phyloP scores from a whole-genome alignment of 2,113 vertebrate genomes.

The Climacteris rufus region DNA sequence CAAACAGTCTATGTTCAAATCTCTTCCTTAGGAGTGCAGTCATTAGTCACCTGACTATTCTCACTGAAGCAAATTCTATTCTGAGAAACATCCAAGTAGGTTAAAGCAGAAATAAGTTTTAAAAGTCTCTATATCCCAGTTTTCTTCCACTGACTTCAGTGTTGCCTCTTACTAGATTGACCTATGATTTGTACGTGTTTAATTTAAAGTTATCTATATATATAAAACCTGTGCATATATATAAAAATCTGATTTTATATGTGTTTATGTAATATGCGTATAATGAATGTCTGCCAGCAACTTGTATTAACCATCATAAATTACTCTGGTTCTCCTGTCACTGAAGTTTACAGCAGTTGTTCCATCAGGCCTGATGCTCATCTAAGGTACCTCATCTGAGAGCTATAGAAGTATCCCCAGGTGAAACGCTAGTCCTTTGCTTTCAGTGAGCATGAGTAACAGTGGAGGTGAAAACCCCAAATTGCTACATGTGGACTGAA shows the following conservation, averaged over 20 bases:
- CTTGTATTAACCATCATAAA: background rate
- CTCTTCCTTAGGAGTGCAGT: background rate
- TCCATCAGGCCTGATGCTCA: background rate
- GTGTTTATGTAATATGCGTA: background rate
- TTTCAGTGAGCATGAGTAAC: background rate
- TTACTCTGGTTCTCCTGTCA: background rate
- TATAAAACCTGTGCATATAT: background rate
- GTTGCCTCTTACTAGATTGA: conserved; percentile 25
- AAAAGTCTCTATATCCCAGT: background rate
- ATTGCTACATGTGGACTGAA: background rate
- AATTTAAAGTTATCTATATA: conserved; percentile 40
- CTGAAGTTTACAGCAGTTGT: background rate
- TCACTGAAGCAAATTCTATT: background rate
- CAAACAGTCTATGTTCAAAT: background rate
- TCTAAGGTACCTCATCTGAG: background rate
- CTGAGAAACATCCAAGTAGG: background rate
- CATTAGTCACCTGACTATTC: background rate
- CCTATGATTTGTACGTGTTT: conserved; percentile 57
- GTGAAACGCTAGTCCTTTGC: background rate
- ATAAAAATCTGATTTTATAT: conserved; percentile 16
- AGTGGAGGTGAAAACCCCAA: background rate
- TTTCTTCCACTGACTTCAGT: background rate
- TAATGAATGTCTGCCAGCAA: background rate
- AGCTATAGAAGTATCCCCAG: background rate
- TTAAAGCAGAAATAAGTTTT: background rate